Evolutionary conservation across 2,113 vertebrate genomes (phyloP).

Genomic region (Otus sunia): DNA sequence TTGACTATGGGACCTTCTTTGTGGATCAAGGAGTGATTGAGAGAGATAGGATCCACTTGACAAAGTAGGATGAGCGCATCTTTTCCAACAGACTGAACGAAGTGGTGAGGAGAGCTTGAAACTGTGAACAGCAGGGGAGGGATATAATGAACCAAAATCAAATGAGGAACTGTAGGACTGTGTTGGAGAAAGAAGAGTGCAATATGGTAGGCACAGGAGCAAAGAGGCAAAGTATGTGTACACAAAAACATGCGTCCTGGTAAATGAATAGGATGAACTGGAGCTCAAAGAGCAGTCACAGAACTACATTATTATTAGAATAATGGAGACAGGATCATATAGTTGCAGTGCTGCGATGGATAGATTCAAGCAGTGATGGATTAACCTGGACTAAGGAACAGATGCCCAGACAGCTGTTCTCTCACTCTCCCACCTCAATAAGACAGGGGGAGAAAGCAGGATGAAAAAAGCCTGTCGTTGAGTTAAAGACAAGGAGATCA

Average conservation of each 20-base stretch:
- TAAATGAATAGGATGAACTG: neutral
- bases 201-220: neutral
- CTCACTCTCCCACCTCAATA: neutral
- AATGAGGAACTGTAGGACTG: neutral
- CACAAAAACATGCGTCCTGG: neutral
- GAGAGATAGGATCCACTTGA: neutral
- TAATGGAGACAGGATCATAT: neutral
- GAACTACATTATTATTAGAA: neutral
- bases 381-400: neutral
- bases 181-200: neutral
- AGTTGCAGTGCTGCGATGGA: neutral
- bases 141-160: neutral
- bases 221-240: neutral
- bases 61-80: neutral
- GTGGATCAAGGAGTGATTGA: neutral
- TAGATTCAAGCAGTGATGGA: neutral
- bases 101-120: neutral
- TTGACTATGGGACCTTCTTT: neutral
- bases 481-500: neutral
- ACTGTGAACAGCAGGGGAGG: neutral
- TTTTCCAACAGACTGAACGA: neutral
- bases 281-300: neutral
- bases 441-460: neutral
- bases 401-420: neutral
- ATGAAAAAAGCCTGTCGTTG: neutral